Evolutionary conservation across 2,797 vertebrate species (phyloP), one percentile per base, ranked within the genome.

Genomic region (Lagorchestes hirsutus): DNA sequence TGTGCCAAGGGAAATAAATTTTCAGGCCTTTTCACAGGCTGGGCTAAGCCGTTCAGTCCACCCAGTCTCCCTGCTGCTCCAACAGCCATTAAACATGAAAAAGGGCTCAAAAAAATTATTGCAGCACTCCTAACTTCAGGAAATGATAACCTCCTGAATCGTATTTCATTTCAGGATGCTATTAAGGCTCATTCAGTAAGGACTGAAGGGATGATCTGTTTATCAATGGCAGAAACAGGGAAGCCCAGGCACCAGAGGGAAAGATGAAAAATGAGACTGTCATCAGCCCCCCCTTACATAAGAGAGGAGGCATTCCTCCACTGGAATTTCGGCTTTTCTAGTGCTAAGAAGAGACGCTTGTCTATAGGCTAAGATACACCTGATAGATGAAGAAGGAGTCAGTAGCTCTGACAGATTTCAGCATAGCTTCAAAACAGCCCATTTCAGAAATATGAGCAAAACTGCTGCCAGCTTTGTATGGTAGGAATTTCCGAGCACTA

Each of bases 61-160:
- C 10, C 24, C 5, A 46, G n/a, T 52, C 31, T 94, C 90, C 40
- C 96, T 91, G 57, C n/a, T 4, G 2, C 9, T 92, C 6, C 52
- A 87, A 22, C 24, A 67, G 58, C 90, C 92, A 58, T 55, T 82
- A 92, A 91, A 95, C 55, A 46, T 55, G 31, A 8, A 96, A 93
- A 56, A 13, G 67, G 93, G 27, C 90, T 92, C 0, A 54, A 90
- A 50, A 82, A 46, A 96, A 95, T 1, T 94, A 91, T 96, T 90
- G 93, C 0, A 50, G 54, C 52, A 55, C 93, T 95, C 50, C 9
- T 29, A 93, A 93, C 54, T 94, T 82, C 46, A 55, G 93, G 22
- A 96, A 92, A 82, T 90, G 54, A 92, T 31, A 95, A 92, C 92
- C 95, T 3, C 24, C 97, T 92, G 57, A 82, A 24, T 93, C 27